phyloP scores from a whole-genome alignment of 2,113 vertebrate genomes.

The Dipodomys spectabilis region DNA sequence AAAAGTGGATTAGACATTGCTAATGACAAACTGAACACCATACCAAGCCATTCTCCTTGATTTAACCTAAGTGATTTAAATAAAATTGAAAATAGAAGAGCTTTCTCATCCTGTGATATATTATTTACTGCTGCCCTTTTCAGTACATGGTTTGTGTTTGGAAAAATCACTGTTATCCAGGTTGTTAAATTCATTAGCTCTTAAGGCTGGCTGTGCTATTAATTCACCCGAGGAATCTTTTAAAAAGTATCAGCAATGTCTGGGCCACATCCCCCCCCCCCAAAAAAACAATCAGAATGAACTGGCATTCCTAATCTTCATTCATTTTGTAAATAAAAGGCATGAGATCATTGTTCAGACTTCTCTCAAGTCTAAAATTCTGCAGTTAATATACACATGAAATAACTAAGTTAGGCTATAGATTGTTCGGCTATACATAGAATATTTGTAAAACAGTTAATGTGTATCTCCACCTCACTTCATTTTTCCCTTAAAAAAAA shows the following conservation, averaged over 20 bases:
- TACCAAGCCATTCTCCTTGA: not conserved
- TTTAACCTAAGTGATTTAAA: slow-evolving; percentile 33
- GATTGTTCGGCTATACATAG: no score
- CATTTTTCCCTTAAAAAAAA: no score
- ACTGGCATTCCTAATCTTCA: not conserved
- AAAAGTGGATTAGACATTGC: slow-evolving; percentile 1
- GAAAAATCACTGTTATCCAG: not conserved
- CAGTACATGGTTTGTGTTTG: not conserved
- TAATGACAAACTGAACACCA: not conserved
- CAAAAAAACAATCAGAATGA: not conserved
- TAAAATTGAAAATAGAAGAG: not conserved
- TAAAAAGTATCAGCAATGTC: not conserved
- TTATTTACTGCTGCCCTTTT: slow-evolving; percentile 4
- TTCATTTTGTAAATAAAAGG: not conserved
- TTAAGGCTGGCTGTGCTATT: not conserved
- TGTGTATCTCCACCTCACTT: not conserved
- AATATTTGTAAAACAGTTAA: not conserved
- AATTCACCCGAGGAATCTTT: not conserved
- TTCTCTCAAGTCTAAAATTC: not conserved
- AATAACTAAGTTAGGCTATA: not conserved
- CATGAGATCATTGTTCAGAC: not conserved
- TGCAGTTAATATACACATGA: not conserved
- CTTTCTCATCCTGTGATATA: not conserved
- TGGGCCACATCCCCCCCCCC: not conserved
- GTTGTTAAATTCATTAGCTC: not conserved